A percentile compares a stretch with the other conserved stretches of the same genome.
Conservation (phyloP, 2,888 invertebrate species). For the Cerceris ruficornis region DNA sequence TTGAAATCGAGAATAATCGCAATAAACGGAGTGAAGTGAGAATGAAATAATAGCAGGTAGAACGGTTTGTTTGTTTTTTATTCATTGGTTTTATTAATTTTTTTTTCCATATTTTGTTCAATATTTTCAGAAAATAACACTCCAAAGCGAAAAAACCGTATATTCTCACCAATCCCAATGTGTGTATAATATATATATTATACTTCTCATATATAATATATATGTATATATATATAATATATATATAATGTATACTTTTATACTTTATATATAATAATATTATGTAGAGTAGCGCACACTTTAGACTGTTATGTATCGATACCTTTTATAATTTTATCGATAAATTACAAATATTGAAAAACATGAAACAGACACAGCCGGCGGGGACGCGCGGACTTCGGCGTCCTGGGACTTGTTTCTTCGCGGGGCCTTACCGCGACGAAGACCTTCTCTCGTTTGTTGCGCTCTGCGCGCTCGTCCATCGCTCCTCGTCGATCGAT, state of each 20-base stretch:
- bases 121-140: constrained; percentile 82
- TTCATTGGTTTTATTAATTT: constrained; percentile 80
- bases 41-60: constrained; percentile 45
- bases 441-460: constrained; percentile 33
- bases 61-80: constrained; percentile 71
- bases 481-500: no score
- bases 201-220: constrained; percentile 78
- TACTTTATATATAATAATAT: constrained; percentile 81
- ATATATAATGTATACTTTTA: constrained; percentile 79
- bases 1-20: no score
- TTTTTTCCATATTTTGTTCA: constrained; percentile 82
- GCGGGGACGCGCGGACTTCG: constrained; percentile 69
- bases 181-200: constrained; percentile 80
- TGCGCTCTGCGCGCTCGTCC: no score
- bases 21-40: no score
- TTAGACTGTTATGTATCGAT: constrained; percentile 81
- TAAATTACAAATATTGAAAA: constrained; percentile 82
- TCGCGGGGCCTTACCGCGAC: constrained; percentile 50
- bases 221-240: constrained; percentile 76
- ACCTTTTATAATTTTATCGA: constrained; percentile 81
- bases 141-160: constrained; percentile 82
- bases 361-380: constrained; percentile 81
- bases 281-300: constrained; percentile 82
- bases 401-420: constrained; percentile 52
- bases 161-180: constrained; percentile 81